These are phyloP conservation scores for Larimichthys polyactis DNA, from an alignment of 2,113 vertebrate genomes.

Conservation along the genomic window DNA sequence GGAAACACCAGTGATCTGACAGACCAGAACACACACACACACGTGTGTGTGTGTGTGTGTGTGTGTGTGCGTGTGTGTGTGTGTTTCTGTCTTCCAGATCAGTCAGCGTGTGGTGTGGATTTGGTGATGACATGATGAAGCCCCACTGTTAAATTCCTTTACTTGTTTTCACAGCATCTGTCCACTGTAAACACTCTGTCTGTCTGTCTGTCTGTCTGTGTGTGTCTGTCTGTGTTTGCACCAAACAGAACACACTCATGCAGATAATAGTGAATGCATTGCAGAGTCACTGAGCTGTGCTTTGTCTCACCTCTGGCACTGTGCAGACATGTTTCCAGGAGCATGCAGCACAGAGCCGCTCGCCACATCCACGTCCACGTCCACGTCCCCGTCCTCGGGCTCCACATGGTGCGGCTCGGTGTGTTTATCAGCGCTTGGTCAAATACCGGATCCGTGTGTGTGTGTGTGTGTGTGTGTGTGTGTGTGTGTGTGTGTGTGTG, in stretches of 20 bases:
- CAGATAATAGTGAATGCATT: neutral
- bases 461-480: too few species aligned
- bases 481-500: neutral
- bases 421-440: neutral
- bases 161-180: too few species aligned
- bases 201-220: neutral
- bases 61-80: too few species aligned
- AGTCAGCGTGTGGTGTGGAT: too few species aligned
- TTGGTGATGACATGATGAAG: too few species aligned
- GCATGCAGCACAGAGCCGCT: slow-evolving; percentile 64
- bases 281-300: neutral
- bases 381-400: slow-evolving; percentile 53
- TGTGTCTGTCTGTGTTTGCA: neutral
- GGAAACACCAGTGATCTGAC: too few species aligned
- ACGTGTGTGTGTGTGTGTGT: too few species aligned
- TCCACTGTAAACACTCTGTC: too few species aligned
- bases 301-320: slow-evolving; percentile 70
- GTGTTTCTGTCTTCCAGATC: too few species aligned
- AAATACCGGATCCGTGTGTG: too few species aligned
- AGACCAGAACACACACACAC: too few species aligned
- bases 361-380: slow-evolving; percentile 55
- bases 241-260: neutral
- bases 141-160: too few species aligned
- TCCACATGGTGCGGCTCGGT: slow-evolving; percentile 71
- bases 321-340: slow-evolving; percentile 68